Evolutionary conservation across 2,797 vertebrate species (phyloP), one percentile per base, ranked within the genome.

Genomic region (Pseudochaenichthys georgianus): DNA sequence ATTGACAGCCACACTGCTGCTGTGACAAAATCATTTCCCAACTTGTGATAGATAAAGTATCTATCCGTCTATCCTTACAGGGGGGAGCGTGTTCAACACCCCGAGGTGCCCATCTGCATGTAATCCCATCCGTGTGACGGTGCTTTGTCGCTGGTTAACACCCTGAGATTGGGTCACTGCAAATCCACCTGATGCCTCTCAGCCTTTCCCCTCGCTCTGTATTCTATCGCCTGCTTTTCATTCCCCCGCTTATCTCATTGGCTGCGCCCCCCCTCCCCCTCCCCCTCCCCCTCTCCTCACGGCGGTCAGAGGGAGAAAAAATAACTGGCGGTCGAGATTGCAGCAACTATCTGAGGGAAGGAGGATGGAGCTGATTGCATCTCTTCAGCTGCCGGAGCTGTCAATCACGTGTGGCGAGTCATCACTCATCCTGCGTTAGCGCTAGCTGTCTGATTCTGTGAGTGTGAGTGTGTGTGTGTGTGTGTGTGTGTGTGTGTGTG

Each of bases 161-260:
- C 85, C 77, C 86, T 85, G 84, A 92, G 92, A 94, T 94, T 92
- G 91, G 93, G 87, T 92, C 88, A 84, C 80, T 50, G 83, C 72
- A 89, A 90, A 93, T 93, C 93, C 93, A 94, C 92, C 92, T 94
- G 92, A 92, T 92, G 90, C 91, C 93, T 87, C 77, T 82, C 75
- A 34, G 64, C 34, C 9, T 38, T 38, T 58, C 79, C 70, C 0
- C 73, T 81, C 81, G 59, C 60, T 64, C 81, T 68, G 17, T 75
- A 69, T 85, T 86, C 81, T 73, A 73, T 79, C 78, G 73, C 50
- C 70, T 3, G n/a, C 68, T 79, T 85, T 80, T 71, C 73, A 75
- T 55, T 73, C 59, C 69, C 28, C 57, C 4, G 71, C 80, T 87
- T 86, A 87, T 91, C 81, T 88, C 83, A 64, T 85, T 81, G 76